phyloP scores from a whole-genome alignment of 2,888 invertebrate genomes.

The Sepioteuthis lessoniana region DNA sequence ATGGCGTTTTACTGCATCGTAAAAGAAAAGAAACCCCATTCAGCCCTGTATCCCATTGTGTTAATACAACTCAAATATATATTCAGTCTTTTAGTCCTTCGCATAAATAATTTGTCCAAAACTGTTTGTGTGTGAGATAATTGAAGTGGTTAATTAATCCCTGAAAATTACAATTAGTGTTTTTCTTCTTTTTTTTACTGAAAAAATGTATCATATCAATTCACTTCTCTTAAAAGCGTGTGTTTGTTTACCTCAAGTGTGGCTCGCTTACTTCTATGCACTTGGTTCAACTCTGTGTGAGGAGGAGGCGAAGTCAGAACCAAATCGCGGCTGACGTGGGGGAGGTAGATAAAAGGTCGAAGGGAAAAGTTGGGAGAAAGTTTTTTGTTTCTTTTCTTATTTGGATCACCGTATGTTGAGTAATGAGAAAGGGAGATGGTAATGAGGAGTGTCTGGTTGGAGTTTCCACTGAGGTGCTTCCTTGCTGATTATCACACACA shows the following conservation, averaged over 20 bases:
- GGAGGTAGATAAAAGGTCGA: background rate
- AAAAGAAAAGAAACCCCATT: background rate
- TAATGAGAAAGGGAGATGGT: no score
- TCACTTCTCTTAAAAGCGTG: background rate
- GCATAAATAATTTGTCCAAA: background rate
- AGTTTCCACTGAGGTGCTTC: background rate
- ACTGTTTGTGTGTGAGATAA: background rate
- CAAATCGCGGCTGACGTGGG: background rate
- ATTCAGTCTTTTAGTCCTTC: background rate
- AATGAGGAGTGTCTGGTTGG: background rate
- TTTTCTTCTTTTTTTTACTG: background rate
- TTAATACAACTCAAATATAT: background rate
- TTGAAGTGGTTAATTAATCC: background rate
- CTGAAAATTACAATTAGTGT: background rate
- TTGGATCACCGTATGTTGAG: no score
- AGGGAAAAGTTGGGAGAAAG: background rate
- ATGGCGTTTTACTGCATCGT: no score
- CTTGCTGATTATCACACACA: background rate
- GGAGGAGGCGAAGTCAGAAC: background rate
- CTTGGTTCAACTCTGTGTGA: background rate
- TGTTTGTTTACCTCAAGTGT: constrained; percentile 17
- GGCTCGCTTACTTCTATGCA: background rate
- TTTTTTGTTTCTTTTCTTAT: background rate
- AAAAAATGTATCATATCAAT: constrained; percentile 2
- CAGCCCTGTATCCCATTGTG: background rate